phyloP scores from a whole-genome alignment of 1,140 invertebrate genomes.

The Sminthurides bifidus region DNA sequence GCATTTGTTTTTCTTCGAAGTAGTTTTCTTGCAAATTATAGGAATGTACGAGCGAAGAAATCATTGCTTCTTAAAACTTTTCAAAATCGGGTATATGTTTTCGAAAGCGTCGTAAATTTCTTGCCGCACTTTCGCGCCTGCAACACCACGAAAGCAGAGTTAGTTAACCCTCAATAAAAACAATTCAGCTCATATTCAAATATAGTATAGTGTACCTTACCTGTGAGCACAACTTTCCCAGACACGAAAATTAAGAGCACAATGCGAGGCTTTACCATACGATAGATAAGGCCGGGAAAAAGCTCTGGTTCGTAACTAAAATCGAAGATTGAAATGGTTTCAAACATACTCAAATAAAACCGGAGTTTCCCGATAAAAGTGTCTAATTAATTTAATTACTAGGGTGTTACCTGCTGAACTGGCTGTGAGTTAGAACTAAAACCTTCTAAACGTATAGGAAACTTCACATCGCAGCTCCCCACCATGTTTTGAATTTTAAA shows the following conservation, averaged over 20 bases:
- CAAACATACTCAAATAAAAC: too few relatives aligned
- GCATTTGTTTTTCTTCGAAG: too few relatives aligned
- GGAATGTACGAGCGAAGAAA: background rate
- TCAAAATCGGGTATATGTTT: conserved; percentile 98
- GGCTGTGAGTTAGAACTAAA: conserved; percentile 90
- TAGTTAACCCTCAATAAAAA: conserved; percentile 14
- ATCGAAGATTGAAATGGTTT: conserved; percentile 13
- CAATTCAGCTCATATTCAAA: conserved; percentile 10
- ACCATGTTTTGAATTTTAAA: conserved; percentile 99
- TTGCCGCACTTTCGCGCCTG: conserved; percentile 91
- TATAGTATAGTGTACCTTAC: conserved; percentile 42
- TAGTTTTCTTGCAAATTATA: too few relatives aligned
- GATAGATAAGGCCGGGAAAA: conserved; percentile 96
- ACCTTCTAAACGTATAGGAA: conserved; percentile 94
- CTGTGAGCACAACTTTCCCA: conserved; percentile 93
- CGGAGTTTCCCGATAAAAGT: background rate
- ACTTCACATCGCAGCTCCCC: conserved; percentile 97
- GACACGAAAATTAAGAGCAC: conserved; percentile 98
- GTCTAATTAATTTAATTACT: background rate
- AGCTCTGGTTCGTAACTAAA: conserved; percentile 75
- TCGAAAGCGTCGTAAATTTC: conserved; percentile 99
- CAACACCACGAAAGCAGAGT: conserved; percentile 35
- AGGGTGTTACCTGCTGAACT: conserved; percentile 71
- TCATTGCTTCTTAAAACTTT: conserved; percentile 93
- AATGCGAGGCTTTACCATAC: conserved; percentile 98